Evolutionary conservation across 2,113 vertebrate species (phyloP), one percentile per base, ranked within the genome.

Genomic region (Sardina pilchardus): DNA sequence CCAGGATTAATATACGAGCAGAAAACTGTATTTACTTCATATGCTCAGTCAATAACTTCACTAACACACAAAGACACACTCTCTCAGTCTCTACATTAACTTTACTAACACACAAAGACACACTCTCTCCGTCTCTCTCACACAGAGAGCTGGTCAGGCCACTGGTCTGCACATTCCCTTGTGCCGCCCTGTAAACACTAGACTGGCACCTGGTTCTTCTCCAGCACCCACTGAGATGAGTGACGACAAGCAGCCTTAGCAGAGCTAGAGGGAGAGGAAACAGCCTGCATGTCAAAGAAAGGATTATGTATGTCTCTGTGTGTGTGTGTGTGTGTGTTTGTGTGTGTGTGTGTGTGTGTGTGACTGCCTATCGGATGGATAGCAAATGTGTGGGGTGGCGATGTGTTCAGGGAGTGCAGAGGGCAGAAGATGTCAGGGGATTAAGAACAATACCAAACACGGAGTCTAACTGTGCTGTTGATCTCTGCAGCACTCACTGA

Each of bases 321-420:
- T 63, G 59, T 63, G 59, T 71, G 63, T 71, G 63, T 71, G 63
- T 71, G 63, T 71, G n/a, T 71, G 63, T 30, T 3, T 71, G n/a
- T 14, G 39, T 42, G 39, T 42, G 39, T 42, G 39, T 42, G 0
- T n/a, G 59, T 36, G 71, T 78, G 30, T 75, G 30, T 75, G 26
- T 71, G 26, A 34, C 7, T 71, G 6, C 34, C 30, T 39, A 34
- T 78, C 10, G 17, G 30, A 36, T 78, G 26, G 26, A 78, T 10
- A 36, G 34, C 1, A 67, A 67, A 12, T 78, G 71, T 6, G 4
- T 12, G 26, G 16, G 4, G 63, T 17, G 71, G 30, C 16, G 36
- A 12, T 78, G 30, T 78, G 14, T 78, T 78, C 2, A 12, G 1
- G n/a, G 63, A 30, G n/a, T 71, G 12, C 26, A 71, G 63, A 71